Percentiles rank a stretch among this genome's conserved stretches.
Evolutionary conservation across 2,888 invertebrate species (phyloP).

Genomic region (Hirudinaria manillensis): DNA sequence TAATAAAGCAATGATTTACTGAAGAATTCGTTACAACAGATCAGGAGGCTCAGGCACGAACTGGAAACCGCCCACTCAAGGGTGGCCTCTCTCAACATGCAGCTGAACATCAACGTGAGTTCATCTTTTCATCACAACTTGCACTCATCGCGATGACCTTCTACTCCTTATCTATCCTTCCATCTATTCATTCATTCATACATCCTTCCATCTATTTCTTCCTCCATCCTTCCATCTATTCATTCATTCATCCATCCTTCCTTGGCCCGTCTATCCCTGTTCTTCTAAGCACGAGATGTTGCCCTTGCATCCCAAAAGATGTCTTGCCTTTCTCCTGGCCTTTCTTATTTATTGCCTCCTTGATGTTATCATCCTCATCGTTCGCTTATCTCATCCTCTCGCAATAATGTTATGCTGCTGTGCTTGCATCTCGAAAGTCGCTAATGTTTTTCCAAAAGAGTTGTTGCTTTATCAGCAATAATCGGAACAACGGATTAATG

Average conservation of each 20-base stretch:
- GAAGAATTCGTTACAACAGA: neutral
- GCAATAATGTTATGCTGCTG: too few species aligned
- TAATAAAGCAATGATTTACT: too few species aligned
- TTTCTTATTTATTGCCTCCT: neutral
- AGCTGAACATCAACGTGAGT: conserved; percentile 29
- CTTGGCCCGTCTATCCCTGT: neutral
- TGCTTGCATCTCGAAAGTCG: too few species aligned
- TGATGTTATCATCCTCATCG: neutral
- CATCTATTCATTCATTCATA: neutral
- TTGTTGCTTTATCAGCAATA: too few species aligned
- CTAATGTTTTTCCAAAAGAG: too few species aligned
- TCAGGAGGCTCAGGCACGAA: conserved; percentile 27
- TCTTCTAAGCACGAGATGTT: too few species aligned
- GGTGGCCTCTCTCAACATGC: conserved; percentile 31
- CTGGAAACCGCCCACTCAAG: conserved; percentile 30
- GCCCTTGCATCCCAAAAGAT: too few species aligned
- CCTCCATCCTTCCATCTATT: neutral
- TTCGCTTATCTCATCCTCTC: neutral
- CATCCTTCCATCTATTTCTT: neutral
- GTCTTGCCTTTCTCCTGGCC: neutral
- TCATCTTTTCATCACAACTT: neutral
- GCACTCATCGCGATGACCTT: neutral
- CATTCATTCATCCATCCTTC: neutral
- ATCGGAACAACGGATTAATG: too few species aligned
- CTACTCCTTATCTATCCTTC: neutral